Conservation (phyloP, 1,140 invertebrate genomes). For the Drosophila tani region DNA sequence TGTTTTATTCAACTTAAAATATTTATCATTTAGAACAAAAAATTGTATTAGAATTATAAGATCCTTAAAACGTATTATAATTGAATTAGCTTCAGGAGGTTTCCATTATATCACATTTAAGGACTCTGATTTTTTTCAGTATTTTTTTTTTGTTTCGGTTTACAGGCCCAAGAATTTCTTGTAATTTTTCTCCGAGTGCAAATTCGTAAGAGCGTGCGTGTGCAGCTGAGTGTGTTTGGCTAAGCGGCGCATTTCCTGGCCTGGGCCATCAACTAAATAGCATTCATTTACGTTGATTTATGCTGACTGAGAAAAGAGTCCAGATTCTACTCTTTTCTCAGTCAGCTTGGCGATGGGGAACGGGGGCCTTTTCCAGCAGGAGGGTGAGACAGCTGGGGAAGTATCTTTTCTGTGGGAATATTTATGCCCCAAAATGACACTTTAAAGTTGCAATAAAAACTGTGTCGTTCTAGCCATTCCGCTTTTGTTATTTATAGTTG, state of each 20-base stretch:
- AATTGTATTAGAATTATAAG: not conserved
- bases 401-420: constrained; percentile 50
- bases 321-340: no score
- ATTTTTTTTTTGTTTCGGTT: no score
- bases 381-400: not conserved
- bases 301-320: constrained; percentile 61
- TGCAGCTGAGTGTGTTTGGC: constrained; percentile 51
- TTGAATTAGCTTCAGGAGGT: no score
- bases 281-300: constrained; percentile 84
- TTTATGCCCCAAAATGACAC: constrained; percentile 76
- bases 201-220: constrained; percentile 17
- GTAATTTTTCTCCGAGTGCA: constrained; percentile 10
- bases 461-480: constrained; percentile 38
- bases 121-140: not conserved
- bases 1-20: not conserved
- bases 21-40: not conserved
- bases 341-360: constrained; percentile 15
- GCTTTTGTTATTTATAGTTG: constrained; percentile 69
- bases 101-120: not conserved
- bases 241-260: constrained; percentile 81
- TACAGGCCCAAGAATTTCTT: not conserved
- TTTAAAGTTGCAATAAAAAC: constrained; percentile 80
- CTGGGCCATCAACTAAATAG: constrained; percentile 80
- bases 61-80: not conserved
- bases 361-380: not conserved